phyloP scores from a whole-genome alignment of 2,113 vertebrate genomes.

The Lota lota region DNA sequence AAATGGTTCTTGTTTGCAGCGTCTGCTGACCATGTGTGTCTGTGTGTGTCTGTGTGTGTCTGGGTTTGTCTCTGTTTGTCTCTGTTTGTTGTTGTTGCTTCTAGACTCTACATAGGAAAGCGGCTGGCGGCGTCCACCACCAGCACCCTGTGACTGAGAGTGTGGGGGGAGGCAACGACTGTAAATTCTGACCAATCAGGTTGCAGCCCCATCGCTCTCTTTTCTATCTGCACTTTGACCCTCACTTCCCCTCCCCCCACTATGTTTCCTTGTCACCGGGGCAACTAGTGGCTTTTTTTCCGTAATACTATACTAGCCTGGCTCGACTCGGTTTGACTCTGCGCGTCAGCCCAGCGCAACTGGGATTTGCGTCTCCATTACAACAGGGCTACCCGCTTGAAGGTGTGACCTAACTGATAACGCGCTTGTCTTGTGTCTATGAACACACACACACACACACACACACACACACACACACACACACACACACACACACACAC shows the following conservation, averaged over 20 bases:
- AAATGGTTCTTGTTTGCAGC: no score
- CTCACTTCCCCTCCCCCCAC: slow-evolving; percentile 31
- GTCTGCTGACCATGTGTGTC: neutral
- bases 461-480: no score
- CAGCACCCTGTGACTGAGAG: slow-evolving; percentile 62
- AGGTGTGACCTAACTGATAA: no score
- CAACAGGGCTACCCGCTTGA: no score
- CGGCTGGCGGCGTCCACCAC: slow-evolving; percentile 70
- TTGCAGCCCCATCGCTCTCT: slow-evolving; percentile 19
- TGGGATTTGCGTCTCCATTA: no score
- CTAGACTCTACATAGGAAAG: slow-evolving; percentile 75
- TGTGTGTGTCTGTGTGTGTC: neutral
- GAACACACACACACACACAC: no score
- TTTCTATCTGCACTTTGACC: slow-evolving; percentile 17
- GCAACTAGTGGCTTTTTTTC: no score
- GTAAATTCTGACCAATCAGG: slow-evolving; percentile 35
- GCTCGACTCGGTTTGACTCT: no score
- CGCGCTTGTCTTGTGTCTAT: no score
- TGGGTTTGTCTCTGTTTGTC: neutral
- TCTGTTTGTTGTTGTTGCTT: slow-evolving; percentile 1
- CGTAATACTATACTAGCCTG: no score
- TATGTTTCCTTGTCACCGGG: neutral
- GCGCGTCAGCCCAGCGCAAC: no score
- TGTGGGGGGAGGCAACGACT: slow-evolving; percentile 17
- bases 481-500: no score